A percentile compares a stretch with the other conserved stretches of the same genome.
phyloP scores from a whole-genome alignment of 2,113 vertebrate genomes.

The Puntigrus tetrazona region DNA sequence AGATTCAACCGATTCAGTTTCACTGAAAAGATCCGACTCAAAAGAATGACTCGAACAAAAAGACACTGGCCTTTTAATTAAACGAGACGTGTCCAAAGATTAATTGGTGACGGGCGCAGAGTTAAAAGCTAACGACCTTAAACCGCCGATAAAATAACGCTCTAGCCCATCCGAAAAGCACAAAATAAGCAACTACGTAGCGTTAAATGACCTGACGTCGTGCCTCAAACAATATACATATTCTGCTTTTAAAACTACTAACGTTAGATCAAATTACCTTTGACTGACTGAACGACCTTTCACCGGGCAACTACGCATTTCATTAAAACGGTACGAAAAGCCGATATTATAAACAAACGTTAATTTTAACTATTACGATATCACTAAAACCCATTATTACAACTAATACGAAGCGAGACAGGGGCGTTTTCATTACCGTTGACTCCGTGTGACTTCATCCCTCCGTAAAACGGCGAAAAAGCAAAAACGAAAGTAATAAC shows the following conservation, averaged over 20 bases:
- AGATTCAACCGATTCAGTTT: background rate
- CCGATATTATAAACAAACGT: background rate
- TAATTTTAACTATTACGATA: background rate
- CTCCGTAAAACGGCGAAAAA: fast-evolving
- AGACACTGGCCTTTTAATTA: background rate
- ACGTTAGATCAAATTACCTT: background rate
- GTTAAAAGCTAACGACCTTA: background rate
- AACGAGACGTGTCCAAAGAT: background rate
- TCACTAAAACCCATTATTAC: background rate
- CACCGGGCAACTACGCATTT: background rate
- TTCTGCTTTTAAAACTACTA: background rate
- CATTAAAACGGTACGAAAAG: background rate
- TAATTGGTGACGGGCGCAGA: background rate
- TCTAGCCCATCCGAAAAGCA: background rate
- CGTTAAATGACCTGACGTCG: background rate
- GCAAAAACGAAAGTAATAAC: background rate
- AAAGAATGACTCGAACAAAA: background rate
- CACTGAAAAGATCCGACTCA: background rate
- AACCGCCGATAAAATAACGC: background rate
- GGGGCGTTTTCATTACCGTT: background rate
- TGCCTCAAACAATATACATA: background rate
- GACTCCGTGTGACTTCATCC: background rate
- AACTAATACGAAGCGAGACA: background rate
- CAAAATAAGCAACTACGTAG: background rate
- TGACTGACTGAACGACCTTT: background rate